Evolutionary conservation across 2,113 vertebrate species (phyloP).

Genomic region (Eudyptes chrysolophus): DNA sequence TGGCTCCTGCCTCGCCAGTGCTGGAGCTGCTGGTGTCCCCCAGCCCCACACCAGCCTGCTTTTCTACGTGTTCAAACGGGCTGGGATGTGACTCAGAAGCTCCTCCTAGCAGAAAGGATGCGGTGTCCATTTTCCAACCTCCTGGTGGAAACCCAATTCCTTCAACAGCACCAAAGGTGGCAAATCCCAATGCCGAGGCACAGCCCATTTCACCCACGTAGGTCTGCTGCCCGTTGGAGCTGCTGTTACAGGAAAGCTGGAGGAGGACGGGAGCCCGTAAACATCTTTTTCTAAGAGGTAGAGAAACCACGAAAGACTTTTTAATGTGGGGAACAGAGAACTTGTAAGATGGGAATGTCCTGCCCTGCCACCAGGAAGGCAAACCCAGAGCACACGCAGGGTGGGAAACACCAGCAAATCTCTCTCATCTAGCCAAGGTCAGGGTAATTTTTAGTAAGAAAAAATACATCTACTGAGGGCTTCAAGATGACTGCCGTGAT

Average conservation of each 20-base stretch:
- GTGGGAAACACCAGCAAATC: not conserved
- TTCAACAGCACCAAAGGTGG: not conserved
- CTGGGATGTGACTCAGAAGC: not conserved
- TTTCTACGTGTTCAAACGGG: accelerated
- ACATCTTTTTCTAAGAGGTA: not conserved
- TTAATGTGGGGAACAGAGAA: not conserved
- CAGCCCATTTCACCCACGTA: accelerated
- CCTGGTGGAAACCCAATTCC: not conserved
- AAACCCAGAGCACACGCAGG: accelerated
- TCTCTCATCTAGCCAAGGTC: not conserved
- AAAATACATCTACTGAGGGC: not conserved
- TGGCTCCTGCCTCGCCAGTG: not conserved
- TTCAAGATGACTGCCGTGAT: not conserved
- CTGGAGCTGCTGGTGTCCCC: not conserved
- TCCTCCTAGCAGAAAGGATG: not conserved
- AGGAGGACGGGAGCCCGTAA: not conserved
- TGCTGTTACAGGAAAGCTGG: not conserved
- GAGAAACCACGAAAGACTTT: not conserved
- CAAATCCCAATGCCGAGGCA: not conserved
- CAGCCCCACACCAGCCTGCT: not conserved
- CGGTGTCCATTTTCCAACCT: accelerated
- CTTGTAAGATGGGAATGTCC: not conserved
- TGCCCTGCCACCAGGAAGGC: not conserved
- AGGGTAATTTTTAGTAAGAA: not conserved
- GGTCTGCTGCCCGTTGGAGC: not conserved